Evolutionary conservation across 64 coral and sea anemone species (phyloP).

Genomic region (Trachythela sp.): DNA sequence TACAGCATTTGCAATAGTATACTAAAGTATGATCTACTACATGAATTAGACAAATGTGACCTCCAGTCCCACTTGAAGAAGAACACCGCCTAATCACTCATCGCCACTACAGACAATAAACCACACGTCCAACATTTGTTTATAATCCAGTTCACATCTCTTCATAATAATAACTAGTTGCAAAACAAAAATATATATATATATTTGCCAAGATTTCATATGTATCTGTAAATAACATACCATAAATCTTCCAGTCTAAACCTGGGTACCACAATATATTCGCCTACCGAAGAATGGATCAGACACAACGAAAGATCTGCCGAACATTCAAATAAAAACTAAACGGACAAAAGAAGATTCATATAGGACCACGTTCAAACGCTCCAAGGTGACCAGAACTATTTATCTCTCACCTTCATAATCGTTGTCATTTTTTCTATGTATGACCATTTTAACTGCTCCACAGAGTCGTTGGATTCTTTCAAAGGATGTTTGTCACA

Average conservation of each 20-base stretch:
- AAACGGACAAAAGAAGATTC: too few relatives aligned
- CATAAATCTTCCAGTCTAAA: too few relatives aligned
- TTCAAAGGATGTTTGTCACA: conserved; percentile 65
- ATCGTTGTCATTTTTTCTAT: conserved; percentile 68
- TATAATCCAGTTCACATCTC: background rate
- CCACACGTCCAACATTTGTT: background rate
- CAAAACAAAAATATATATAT: background rate
- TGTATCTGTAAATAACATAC: too few relatives aligned
- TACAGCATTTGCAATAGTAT: too few relatives aligned
- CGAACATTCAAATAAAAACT: too few relatives aligned
- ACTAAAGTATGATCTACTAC: too few relatives aligned
- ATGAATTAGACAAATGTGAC: too few relatives aligned
- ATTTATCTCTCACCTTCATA: conserved; percentile 67
- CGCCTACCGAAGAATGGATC: too few relatives aligned
- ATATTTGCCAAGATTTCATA: background rate
- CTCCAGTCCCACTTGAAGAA: background rate
- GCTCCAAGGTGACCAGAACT: conserved; percentile 67
- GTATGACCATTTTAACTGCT: conserved; percentile 69
- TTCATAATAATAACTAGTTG: background rate
- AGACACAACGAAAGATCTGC: background rate
- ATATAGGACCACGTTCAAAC: conserved; percentile 44
- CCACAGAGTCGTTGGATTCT: conserved; percentile 25
- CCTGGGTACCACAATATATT: too few relatives aligned
- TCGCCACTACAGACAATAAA: too few relatives aligned
- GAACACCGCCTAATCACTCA: background rate